These are phyloP conservation scores for Stegodyphus dumicola DNA, from an alignment of 1,140 invertebrate species.

Conservation along the genomic window DNA sequence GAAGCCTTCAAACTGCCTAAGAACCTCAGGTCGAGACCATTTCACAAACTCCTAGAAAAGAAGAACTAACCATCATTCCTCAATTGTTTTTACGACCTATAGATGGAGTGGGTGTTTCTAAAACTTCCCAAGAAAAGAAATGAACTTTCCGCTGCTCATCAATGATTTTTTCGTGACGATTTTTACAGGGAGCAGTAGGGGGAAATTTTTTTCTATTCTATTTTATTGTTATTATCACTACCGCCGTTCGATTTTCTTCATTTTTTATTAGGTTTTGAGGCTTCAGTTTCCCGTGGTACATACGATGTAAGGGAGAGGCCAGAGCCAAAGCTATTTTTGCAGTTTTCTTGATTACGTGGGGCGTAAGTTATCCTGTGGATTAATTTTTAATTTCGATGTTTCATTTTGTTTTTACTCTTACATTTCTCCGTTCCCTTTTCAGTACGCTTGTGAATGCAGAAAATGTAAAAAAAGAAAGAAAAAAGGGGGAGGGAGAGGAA, in stretches of 20 bases:
- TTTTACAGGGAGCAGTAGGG: slow-evolving; percentile 10
- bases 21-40: slow-evolving; percentile 33
- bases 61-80: neutral
- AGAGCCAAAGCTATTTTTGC: slow-evolving; percentile 43
- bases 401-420: slow-evolving; percentile 23
- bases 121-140: slow-evolving; percentile 48
- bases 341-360: slow-evolving; percentile 48
- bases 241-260: neutral
- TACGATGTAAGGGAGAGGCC: neutral
- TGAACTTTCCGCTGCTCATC: slow-evolving; percentile 44
- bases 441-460: no score
- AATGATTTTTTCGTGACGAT: slow-evolving; percentile 54
- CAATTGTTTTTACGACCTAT: slow-evolving; percentile 54
- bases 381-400: slow-evolving; percentile 53
- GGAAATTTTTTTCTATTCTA: slow-evolving; percentile 20
- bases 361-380: slow-evolving; percentile 41
- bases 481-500: no score
- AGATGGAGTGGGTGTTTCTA: slow-evolving; percentile 20
- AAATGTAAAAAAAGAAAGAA: no score
- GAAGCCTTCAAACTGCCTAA: slow-evolving; percentile 27
- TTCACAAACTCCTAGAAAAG: slow-evolving; percentile 37
- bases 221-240: slow-evolving; percentile 58
- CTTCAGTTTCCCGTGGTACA: neutral
- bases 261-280: slow-evolving; percentile 37
- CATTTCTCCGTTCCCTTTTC: neutral